Conservation (phyloP, 2,888 invertebrate species). For the Therioaphis trifolii region DNA sequence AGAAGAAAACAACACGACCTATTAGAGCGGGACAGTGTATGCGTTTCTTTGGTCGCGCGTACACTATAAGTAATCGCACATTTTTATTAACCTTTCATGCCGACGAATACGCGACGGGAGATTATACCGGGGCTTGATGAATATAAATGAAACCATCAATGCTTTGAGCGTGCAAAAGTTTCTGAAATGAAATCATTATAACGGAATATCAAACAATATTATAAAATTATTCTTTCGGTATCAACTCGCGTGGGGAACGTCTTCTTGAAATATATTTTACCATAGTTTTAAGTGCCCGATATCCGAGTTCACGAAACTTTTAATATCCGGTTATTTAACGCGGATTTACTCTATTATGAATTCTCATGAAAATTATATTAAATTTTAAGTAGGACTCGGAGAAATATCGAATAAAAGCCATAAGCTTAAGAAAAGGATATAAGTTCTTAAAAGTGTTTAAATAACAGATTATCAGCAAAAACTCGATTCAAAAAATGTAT, state of each 20-base stretch:
- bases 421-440: neutral
- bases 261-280: slow-evolving; percentile 23
- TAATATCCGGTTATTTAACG: slow-evolving; percentile 38
- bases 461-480: slow-evolving; percentile 9
- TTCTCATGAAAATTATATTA: slow-evolving; percentile 36
- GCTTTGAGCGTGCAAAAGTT: neutral
- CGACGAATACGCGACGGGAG: too few species aligned
- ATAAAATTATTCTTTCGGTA: neutral
- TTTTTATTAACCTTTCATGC: too few species aligned
- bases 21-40: too few species aligned
- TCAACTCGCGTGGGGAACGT: neutral
- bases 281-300: neutral
- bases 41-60: too few species aligned
- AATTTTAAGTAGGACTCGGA: neutral
- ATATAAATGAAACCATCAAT: neutral
- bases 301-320: slow-evolving; percentile 29
- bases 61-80: too few species aligned
- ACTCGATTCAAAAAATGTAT: neutral
- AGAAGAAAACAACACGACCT: too few species aligned
- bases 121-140: neutral
- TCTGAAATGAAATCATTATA: slow-evolving; percentile 5
- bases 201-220: slow-evolving; percentile 17
- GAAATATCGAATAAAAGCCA: slow-evolving; percentile 23
- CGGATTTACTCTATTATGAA: neutral
- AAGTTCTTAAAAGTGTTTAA: slow-evolving; percentile 39